These are phyloP conservation scores for Tuberolachnus salignus DNA, from an alignment of 2,888 invertebrate species.

Conservation along the genomic window DNA sequence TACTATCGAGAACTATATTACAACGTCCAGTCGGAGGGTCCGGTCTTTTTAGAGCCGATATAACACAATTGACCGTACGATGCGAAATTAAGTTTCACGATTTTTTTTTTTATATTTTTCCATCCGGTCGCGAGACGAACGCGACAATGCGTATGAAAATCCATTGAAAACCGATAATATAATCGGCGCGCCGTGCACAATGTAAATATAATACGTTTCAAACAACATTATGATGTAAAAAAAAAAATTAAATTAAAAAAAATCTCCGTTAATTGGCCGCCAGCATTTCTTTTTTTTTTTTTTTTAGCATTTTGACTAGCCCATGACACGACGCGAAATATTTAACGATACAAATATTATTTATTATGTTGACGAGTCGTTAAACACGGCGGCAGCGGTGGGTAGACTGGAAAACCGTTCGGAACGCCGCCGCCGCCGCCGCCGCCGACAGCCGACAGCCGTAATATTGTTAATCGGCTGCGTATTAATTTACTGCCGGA, in stretches of 20 bases:
- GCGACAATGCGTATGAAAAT: not conserved
- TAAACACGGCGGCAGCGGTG: not conserved
- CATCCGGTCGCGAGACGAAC: not conserved
- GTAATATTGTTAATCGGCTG: slow-evolving; percentile 7
- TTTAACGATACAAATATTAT: not conserved
- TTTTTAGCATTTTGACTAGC: not conserved
- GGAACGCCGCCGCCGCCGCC: not conserved
- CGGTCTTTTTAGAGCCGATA: too few species aligned
- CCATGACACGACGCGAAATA: not conserved
- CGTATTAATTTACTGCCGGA: not conserved
- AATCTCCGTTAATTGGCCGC: not conserved
- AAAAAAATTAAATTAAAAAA: not conserved
- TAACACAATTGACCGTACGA: too few species aligned
- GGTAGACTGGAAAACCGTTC: not conserved
- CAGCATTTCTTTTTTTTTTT: not conserved
- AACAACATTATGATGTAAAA: not conserved
- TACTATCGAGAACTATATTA: too few species aligned
- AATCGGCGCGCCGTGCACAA: too few species aligned
- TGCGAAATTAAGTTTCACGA: not conserved
- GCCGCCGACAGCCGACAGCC: not conserved
- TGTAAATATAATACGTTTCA: too few species aligned
- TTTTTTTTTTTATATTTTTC: not conserved
- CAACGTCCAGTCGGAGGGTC: too few species aligned
- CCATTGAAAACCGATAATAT: too few species aligned
- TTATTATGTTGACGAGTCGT: not conserved